Evolutionary conservation across 2,888 invertebrate genomes (phyloP).

Genomic region (Tribolium freemani): DNA sequence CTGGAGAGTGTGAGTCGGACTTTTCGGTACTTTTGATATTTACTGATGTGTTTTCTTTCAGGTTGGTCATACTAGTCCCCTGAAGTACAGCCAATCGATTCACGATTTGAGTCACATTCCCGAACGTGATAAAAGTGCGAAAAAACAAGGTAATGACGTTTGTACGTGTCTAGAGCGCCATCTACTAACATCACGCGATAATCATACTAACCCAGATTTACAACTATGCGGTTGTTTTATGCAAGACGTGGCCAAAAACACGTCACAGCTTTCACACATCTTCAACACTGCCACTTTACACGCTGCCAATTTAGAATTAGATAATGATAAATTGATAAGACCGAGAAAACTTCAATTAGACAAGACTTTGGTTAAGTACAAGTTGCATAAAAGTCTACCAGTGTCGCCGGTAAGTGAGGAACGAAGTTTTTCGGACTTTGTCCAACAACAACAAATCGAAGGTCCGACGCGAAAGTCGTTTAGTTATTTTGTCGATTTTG

Average conservation of each 20-base stretch:
- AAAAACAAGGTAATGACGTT: conserved; percentile 57
- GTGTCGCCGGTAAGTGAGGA: conserved; percentile 88
- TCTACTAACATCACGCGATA: conserved; percentile 54
- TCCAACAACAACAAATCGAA: conserved; percentile 49
- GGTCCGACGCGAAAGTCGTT: conserved; percentile 72
- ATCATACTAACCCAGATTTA: conserved; percentile 59
- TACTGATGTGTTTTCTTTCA: conserved; percentile 59
- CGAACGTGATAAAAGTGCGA: conserved; percentile 68
- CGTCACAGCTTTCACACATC: conserved; percentile 58
- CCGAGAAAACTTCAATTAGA: conserved; percentile 65
- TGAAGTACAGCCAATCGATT: conserved; percentile 89
- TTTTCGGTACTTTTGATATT: neutral
- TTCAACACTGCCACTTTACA: conserved; percentile 46
- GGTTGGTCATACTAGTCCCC: conserved; percentile 84
- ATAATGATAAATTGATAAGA: conserved; percentile 54
- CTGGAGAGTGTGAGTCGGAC: conserved; percentile 83
- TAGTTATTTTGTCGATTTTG: conserved; percentile 77
- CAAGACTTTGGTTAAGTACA: conserved; percentile 64
- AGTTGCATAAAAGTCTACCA: conserved; percentile 79
- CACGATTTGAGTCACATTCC: conserved; percentile 84
- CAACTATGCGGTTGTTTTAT: conserved; percentile 67
- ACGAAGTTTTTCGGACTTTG: conserved; percentile 65
- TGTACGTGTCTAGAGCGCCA: conserved; percentile 30
- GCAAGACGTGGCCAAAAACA: conserved; percentile 63
- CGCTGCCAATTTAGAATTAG: conserved; percentile 43